A percentile compares a stretch with the other conserved stretches of the same genome.
Conservation (phyloP, 2,888 invertebrate species). For the Carabus problematicus region DNA sequence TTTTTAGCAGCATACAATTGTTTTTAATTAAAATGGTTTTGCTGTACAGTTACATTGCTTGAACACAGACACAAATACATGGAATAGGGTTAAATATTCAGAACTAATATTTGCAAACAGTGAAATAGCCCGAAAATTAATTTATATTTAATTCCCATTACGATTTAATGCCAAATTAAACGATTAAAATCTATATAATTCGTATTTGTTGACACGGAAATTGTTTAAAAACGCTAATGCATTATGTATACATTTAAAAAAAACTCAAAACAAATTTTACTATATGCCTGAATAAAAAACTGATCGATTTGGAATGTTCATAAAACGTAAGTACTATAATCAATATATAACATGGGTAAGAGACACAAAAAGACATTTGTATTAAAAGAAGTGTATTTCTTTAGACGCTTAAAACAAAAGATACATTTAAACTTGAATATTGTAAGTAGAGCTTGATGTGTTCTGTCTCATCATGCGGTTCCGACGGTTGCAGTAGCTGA, state of each 20-base stretch:
- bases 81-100: no score
- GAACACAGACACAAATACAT: no score
- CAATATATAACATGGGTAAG: background rate
- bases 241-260: no score
- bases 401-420: constrained; percentile 11
- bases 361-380: background rate
- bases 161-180: no score
- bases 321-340: no score
- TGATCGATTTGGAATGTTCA: no score
- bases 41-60: constrained; percentile 5
- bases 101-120: no score
- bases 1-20: constrained; percentile 51
- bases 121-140: no score
- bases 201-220: constrained; percentile 2
- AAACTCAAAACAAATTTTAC: no score
- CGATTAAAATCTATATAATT: no score
- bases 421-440: constrained; percentile 7
- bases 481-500: constrained; percentile 6
- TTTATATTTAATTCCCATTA: no score
- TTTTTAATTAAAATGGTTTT: constrained; percentile 41
- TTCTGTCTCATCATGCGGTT: background rate
- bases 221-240: background rate
- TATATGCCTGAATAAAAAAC: no score
- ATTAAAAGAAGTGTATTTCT: constrained; percentile 15
- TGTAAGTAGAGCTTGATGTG: background rate